Conservation (phyloP, 2,797 vertebrate genomes). For the Bovichtus diacanthus region DNA sequence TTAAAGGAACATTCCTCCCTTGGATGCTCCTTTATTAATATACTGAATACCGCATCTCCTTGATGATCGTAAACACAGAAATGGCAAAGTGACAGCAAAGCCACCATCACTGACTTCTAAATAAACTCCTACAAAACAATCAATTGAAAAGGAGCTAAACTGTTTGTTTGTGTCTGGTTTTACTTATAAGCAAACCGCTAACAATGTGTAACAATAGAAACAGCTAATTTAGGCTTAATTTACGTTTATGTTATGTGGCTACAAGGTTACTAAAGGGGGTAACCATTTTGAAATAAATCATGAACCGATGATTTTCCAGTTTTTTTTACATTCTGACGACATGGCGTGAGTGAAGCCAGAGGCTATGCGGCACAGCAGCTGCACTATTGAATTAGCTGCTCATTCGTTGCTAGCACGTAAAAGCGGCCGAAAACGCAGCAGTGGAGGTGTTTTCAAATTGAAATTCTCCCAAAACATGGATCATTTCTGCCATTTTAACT, state of each 20-base stretch:
- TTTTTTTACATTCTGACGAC: neutral
- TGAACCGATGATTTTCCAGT: neutral
- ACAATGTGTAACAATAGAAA: neutral
- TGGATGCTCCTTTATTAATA: slow-evolving; percentile 42
- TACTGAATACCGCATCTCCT: neutral
- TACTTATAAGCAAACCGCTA: neutral
- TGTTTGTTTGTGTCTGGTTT: neutral
- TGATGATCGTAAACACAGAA: neutral
- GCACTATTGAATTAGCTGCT: neutral
- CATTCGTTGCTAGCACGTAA: neutral
- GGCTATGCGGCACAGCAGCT: neutral
- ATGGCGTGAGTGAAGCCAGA: neutral
- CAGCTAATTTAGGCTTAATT: neutral
- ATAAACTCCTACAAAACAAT: neutral
- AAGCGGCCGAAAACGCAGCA: neutral
- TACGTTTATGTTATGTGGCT: neutral
- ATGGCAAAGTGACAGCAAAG: neutral
- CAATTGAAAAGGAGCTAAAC: neutral
- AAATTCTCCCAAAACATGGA: neutral
- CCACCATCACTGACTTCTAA: neutral
- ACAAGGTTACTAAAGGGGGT: neutral
- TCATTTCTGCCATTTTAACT: neutral
- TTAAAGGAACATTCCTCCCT: slow-evolving; percentile 23
- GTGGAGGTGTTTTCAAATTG: neutral
- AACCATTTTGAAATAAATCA: neutral